Conservation (phyloP, 2,888 invertebrate genomes). For the Dasypogon diadema region DNA sequence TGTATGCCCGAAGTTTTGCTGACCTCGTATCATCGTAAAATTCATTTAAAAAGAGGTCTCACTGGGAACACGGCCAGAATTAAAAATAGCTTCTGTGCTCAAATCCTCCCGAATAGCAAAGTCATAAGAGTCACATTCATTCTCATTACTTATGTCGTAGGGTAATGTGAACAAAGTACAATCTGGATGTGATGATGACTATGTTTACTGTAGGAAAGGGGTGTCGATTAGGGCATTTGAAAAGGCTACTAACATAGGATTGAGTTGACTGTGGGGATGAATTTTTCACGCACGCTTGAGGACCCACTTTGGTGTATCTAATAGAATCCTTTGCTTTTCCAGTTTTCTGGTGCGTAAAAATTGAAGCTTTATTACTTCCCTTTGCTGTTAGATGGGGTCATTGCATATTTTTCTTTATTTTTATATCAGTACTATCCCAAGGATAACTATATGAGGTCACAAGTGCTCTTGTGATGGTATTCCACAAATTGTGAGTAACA, state of each 20-base stretch:
- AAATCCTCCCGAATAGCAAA: slow-evolving; percentile 7
- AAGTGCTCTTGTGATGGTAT: slow-evolving; percentile 45
- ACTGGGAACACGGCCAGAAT: neutral
- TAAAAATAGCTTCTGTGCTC: neutral
- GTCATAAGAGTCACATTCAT: slow-evolving; percentile 31
- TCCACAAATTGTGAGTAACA: slow-evolving; percentile 42
- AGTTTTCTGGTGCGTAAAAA: slow-evolving; percentile 50
- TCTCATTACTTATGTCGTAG: slow-evolving; percentile 23
- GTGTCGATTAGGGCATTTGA: slow-evolving; percentile 37
- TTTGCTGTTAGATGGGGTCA: slow-evolving; percentile 12
- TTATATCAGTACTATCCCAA: neutral
- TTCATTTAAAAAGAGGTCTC: slow-evolving; percentile 7
- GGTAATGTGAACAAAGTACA: slow-evolving; percentile 30
- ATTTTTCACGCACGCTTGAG: slow-evolving; percentile 50
- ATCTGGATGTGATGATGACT: slow-evolving; percentile 30
- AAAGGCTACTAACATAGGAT: neutral
- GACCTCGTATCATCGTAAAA: slow-evolving; percentile 8
- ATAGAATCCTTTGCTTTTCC: slow-evolving; percentile 50
- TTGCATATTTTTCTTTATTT: slow-evolving; percentile 28
- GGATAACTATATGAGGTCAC: slow-evolving; percentile 1
- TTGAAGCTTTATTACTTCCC: slow-evolving; percentile 48
- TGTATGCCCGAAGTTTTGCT: neutral
- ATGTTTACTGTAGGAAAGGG: slow-evolving; percentile 4
- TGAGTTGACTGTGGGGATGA: neutral
- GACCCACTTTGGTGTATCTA: slow-evolving; percentile 43